Percentiles rank a stretch among this genome's conserved stretches.
Conservation (phyloP, 1,140 invertebrate genomes). For the Formica exsecta region DNA sequence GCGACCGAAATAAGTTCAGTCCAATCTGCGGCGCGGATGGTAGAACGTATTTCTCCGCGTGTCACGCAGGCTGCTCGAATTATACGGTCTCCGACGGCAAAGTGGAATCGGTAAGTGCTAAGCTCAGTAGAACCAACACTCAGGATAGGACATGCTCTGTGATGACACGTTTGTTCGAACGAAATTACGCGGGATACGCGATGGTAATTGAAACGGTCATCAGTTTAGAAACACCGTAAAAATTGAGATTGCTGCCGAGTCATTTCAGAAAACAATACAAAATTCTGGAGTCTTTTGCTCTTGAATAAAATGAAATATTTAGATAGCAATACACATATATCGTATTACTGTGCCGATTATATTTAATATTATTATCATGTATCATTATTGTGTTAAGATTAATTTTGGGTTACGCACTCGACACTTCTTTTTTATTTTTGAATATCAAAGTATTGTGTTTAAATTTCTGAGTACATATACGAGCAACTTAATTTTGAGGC, state of each 20-base stretch:
- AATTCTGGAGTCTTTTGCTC: background rate
- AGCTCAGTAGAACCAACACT: background rate
- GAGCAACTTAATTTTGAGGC: background rate
- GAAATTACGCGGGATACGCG: conserved; percentile 33
- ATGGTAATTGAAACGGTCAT: conserved; percentile 43
- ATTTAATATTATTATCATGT: too few species aligned
- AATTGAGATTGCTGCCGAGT: conserved; percentile 17
- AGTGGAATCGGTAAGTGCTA: conserved; percentile 85
- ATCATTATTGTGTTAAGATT: too few species aligned
- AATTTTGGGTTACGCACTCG: background rate
- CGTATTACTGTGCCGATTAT: too few species aligned
- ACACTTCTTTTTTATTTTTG: background rate
- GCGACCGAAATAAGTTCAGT: conserved; percentile 91
- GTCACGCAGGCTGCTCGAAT: conserved; percentile 94
- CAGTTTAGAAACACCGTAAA: background rate
- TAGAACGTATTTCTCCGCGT: conserved; percentile 95
- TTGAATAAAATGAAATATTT: background rate
- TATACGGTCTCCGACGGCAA: conserved; percentile 88
- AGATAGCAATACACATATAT: background rate
- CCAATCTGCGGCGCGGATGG: conserved; percentile 94
- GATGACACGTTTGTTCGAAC: conserved; percentile 6
- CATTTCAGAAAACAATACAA: background rate
- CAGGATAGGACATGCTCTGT: background rate
- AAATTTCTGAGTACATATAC: background rate
- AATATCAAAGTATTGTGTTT: background rate